phyloP scores from a whole-genome alignment of 1,140 invertebrate genomes.

The Heliconius himera region DNA sequence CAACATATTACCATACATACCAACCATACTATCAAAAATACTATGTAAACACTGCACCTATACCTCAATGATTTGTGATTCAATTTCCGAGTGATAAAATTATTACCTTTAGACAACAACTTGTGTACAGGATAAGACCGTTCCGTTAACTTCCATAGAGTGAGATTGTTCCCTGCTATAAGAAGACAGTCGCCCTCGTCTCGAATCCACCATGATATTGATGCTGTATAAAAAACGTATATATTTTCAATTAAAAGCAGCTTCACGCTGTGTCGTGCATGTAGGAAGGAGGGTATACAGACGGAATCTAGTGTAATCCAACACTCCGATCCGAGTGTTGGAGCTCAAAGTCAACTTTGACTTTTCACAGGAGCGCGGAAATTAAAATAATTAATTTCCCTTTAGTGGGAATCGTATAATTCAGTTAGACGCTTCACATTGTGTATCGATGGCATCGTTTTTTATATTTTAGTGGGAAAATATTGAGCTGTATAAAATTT shows the following conservation, averaged over 20 bases:
- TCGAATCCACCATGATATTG: slow-evolving; percentile 90
- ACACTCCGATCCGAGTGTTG: background rate
- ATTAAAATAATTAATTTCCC: too few species aligned
- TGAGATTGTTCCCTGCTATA: slow-evolving; percentile 84
- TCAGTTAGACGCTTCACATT: too few species aligned
- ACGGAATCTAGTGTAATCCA: background rate
- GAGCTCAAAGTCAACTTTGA: background rate
- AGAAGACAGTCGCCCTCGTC: slow-evolving; percentile 89
- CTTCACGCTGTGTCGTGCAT: background rate
- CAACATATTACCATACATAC: too few species aligned
- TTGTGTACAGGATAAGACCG: slow-evolving; percentile 90
- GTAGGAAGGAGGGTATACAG: background rate
- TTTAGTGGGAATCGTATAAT: too few species aligned
- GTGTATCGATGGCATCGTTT: too few species aligned
- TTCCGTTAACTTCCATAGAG: slow-evolving; percentile 93
- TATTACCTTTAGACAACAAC: slow-evolving; percentile 82
- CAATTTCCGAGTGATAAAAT: background rate
- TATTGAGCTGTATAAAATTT: too few species aligned
- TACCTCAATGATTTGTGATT: background rate
- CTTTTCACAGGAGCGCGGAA: background rate
- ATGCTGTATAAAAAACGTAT: slow-evolving; percentile 77
- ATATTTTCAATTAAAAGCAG: background rate
- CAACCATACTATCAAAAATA: too few species aligned
- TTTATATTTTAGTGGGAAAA: too few species aligned
- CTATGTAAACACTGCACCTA: background rate